These are phyloP conservation scores for Armadillidium nasatum DNA, from an alignment of 1,140 invertebrate genomes.

Conservation along the genomic window DNA sequence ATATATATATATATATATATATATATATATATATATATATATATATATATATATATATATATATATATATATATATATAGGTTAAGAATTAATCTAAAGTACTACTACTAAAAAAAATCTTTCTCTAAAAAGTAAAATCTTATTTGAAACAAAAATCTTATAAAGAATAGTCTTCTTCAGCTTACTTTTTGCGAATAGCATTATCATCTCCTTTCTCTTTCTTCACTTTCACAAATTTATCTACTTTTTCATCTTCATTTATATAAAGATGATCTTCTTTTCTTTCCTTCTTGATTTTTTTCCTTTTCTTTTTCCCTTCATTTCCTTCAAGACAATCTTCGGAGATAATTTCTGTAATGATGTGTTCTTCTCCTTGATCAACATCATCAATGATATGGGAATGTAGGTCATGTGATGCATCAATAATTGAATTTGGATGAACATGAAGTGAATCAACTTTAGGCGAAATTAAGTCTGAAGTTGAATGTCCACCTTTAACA, in stretches of 20 bases:
- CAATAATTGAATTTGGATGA: background rate
- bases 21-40: too few relatives aligned
- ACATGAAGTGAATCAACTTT: background rate
- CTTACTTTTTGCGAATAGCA: background rate
- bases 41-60: too few relatives aligned
- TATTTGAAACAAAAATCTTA: background rate
- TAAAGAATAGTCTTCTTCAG: too few relatives aligned
- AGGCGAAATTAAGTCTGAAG: background rate
- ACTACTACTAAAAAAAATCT: background rate
- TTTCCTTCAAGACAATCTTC: background rate
- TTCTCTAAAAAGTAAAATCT: background rate
- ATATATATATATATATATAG: too few relatives aligned
- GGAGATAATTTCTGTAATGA: slow-evolving; percentile 2
- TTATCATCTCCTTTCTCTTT: background rate
- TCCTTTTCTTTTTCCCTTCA: background rate
- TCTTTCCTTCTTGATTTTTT: background rate
- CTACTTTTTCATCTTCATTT: background rate
- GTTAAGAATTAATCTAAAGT: too few relatives aligned
- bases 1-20: too few relatives aligned
- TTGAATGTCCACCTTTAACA: background rate
- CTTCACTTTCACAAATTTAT: background rate
- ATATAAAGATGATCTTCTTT: background rate
- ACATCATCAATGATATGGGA: background rate
- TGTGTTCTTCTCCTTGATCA: background rate
- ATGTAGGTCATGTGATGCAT: background rate